Conservation (phyloP, 2,888 invertebrate genomes). For the Maniola hyperantus region DNA sequence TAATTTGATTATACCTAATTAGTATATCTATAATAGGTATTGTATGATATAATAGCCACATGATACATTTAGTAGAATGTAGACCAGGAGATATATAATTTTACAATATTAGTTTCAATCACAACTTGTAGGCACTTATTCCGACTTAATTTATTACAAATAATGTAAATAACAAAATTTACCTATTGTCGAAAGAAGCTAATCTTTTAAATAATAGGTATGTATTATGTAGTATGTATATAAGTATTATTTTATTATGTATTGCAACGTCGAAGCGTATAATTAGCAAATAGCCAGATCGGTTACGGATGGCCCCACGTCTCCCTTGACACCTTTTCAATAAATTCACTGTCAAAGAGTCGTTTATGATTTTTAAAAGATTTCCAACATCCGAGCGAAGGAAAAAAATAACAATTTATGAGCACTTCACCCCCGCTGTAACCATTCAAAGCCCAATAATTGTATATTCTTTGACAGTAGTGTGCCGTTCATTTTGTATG, state of each 20-base stretch:
- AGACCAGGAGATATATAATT: no score
- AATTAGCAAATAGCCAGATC: constrained; percentile 68
- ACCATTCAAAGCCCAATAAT: constrained; percentile 81
- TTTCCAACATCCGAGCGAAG: constrained; percentile 62
- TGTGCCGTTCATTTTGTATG: constrained; percentile 77
- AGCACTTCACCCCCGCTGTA: constrained; percentile 81
- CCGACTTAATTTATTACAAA: not conserved
- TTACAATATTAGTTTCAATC: no score
- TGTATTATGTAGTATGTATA: no score
- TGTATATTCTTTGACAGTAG: constrained; percentile 83
- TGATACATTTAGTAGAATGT: no score
- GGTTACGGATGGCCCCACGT: constrained; percentile 59
- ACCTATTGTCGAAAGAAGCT: not conserved
- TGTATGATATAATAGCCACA: no score
- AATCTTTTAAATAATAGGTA: constrained; percentile 6
- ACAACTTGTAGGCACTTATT: not conserved
- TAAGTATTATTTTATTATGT: not conserved
- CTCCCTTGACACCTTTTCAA: constrained; percentile 64
- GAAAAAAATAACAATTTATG: constrained; percentile 78
- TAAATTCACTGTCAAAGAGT: constrained; percentile 63
- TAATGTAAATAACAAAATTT: no score
- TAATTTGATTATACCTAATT: no score
- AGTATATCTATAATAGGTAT: no score
- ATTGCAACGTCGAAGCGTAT: constrained; percentile 50
- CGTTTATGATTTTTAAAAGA: constrained; percentile 77